phyloP scores from a whole-genome alignment of 2,797 vertebrate species.

The Sebastes melanostomus region DNA sequence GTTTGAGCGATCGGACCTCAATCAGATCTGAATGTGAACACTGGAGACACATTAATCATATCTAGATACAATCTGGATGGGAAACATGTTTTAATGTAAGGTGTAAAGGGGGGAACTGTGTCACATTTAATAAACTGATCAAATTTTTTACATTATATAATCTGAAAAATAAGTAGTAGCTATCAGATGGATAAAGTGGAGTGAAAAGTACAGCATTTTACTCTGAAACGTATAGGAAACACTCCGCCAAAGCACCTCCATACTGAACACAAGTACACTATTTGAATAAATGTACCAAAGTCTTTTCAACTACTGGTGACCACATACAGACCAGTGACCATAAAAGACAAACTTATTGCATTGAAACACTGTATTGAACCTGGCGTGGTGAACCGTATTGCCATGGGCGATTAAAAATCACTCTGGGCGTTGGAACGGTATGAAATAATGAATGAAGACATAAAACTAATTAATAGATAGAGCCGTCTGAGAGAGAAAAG shows the following conservation, averaged over 20 bases:
- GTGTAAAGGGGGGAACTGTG: too few species aligned
- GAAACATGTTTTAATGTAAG: too few species aligned
- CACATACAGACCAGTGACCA: neutral
- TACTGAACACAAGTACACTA: neutral
- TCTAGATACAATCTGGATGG: too few species aligned
- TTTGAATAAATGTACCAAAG: neutral
- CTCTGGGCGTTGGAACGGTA: slow-evolving; percentile 45
- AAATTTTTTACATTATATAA: rapidly evolving
- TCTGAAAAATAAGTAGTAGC: neutral
- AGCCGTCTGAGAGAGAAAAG: slow-evolving; percentile 68
- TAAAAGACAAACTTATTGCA: neutral
- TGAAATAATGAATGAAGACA: slow-evolving; percentile 79
- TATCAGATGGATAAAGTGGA: neutral
- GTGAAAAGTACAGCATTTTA: neutral
- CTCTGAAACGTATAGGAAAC: neutral
- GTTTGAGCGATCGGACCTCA: too few species aligned
- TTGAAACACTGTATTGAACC: neutral
- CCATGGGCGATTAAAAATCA: slow-evolving; percentile 74
- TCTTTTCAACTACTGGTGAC: neutral
- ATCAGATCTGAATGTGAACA: too few species aligned
- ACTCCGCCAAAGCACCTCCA: neutral
- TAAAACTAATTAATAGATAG: slow-evolving; percentile 84
- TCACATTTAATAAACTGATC: too few species aligned
- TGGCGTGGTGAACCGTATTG: slow-evolving; percentile 24
- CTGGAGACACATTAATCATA: too few species aligned